Evolutionary conservation across 2,113 vertebrate species (phyloP).

Genomic region (Anolis sagrei): DNA sequence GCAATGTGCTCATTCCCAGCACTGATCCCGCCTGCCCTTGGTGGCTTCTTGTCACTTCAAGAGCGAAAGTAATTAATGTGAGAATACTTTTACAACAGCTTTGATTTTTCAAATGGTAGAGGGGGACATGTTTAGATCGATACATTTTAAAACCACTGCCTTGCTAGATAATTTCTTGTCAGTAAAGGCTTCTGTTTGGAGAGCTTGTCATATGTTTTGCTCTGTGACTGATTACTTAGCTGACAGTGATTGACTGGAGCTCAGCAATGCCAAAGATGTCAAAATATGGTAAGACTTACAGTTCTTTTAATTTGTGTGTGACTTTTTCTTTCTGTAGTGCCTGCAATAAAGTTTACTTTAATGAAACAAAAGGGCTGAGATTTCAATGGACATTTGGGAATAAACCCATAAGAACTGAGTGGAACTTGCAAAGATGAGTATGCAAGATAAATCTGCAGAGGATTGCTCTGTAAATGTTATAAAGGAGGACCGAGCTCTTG

Average conservation of each 20-base stretch:
- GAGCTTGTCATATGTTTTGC: constrained; percentile 31
- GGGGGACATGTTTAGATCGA: constrained; percentile 7
- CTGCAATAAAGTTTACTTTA: background rate
- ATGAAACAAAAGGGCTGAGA: background rate
- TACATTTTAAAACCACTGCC: constrained; percentile 6
- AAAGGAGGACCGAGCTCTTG: no score
- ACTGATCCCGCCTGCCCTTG: background rate
- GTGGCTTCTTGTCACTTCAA: fast-evolving
- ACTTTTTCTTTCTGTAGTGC: background rate
- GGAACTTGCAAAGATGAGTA: background rate
- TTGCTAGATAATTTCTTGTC: constrained; percentile 21
- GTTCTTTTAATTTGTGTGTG: background rate
- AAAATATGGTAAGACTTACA: constrained; percentile 12
- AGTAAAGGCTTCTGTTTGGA: constrained; percentile 21
- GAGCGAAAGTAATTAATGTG: constrained; percentile 4
- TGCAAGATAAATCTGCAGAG: background rate
- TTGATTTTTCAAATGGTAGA: background rate
- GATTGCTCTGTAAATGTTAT: background rate
- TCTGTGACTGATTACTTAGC: constrained; percentile 45
- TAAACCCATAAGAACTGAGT: background rate
- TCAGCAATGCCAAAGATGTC: background rate
- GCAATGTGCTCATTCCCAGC: background rate
- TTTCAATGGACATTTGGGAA: background rate
- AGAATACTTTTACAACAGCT: background rate
- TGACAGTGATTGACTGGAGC: constrained; percentile 29